Evolutionary conservation across 2,888 invertebrate species (phyloP).

Genomic region (Tortrix viridana): DNA sequence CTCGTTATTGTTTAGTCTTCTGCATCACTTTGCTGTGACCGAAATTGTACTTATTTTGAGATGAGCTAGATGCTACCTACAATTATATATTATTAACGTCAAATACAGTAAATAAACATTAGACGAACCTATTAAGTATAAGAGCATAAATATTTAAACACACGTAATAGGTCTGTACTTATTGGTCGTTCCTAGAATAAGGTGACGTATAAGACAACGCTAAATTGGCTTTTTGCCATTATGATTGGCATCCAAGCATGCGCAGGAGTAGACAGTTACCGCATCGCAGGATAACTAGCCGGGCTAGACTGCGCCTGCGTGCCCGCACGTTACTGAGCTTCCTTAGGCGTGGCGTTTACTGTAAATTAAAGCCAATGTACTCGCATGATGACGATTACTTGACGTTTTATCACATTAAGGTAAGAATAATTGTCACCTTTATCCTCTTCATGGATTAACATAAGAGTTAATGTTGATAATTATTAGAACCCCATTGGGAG

Average conservation of each 20-base stretch:
- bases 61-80: no score
- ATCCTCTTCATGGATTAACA: neutral
- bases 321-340: conserved; percentile 3
- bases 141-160: neutral
- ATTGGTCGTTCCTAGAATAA: conserved; percentile 11
- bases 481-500: no score
- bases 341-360: conserved; percentile 17
- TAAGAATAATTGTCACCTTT: conserved; percentile 9
- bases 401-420: conserved; percentile 4
- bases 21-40: no score
- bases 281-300: conserved; percentile 1
- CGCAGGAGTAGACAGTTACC: conserved; percentile 1
- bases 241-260: conserved; percentile 5
- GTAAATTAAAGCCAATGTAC: conserved; percentile 17
- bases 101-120: no score
- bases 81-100: no score
- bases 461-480: no score
- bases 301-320: neutral
- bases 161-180: neutral
- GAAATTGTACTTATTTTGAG: no score
- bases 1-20: no score
- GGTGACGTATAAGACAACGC: conserved; percentile 11
- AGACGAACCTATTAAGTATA: no score
- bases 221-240: conserved; percentile 13
- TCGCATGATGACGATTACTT: neutral